Evolutionary conservation across 2,113 vertebrate genomes (phyloP).

Genomic region (Recurvirostra avosetta): DNA sequence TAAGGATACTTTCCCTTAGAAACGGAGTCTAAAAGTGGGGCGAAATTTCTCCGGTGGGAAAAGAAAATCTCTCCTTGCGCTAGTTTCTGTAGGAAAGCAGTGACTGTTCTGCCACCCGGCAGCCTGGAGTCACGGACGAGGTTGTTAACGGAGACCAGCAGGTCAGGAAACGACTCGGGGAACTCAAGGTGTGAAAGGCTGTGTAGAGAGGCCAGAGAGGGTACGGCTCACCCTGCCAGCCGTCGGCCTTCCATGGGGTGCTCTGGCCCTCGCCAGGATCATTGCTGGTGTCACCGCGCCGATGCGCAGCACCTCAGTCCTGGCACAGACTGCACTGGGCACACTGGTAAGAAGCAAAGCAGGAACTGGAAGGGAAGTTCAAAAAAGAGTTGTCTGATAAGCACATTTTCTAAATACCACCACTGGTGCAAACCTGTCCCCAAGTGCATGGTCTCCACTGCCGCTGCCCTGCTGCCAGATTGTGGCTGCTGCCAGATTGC

Average conservation of each 20-base stretch:
- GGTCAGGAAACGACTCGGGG: neutral
- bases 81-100: neutral
- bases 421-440: neutral
- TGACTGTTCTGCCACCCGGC: neutral
- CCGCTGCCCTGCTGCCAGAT: neutral
- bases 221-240: neutral
- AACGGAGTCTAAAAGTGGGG: neutral
- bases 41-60: neutral
- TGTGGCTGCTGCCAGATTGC: neutral
- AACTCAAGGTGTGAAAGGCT: rapidly evolving
- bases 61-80: neutral
- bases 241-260: rapidly evolving
- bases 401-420: neutral
- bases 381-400: neutral
- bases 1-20: neutral
- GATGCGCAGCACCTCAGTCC: rapidly evolving
- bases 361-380: neutral
- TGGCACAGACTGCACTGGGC: neutral
- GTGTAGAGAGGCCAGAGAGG: neutral
- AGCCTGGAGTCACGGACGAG: neutral
- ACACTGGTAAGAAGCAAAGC: neutral
- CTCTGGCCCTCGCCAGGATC: rapidly evolving
- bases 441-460: neutral
- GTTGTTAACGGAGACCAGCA: neutral
- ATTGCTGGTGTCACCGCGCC: rapidly evolving